Conservation (phyloP, 2,797 vertebrate species). For the Ammospiza maritima region DNA sequence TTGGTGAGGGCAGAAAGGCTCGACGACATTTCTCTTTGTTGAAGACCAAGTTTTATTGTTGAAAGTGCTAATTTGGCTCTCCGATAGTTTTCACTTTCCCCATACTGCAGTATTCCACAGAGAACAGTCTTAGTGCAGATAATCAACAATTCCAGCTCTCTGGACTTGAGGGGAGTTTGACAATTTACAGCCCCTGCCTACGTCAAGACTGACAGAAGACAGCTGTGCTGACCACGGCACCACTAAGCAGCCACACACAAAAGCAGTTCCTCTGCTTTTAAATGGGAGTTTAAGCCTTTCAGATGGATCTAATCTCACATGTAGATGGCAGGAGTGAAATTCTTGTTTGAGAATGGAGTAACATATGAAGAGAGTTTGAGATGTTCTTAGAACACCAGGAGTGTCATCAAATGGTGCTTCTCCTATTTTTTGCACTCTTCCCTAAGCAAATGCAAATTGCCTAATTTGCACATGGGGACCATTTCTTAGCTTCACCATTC, state of each 20-base stretch:
- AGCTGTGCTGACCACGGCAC: background rate
- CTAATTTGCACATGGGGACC: background rate
- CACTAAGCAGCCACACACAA: background rate
- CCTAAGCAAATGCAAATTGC: background rate
- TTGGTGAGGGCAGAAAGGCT: background rate
- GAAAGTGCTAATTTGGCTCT: slow-evolving; percentile 1
- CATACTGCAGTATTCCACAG: background rate
- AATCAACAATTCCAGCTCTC: background rate
- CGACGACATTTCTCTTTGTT: background rate
- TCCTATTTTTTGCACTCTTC: background rate
- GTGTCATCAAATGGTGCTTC: background rate
- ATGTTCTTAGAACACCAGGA: slow-evolving; percentile 12
- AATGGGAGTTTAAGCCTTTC: background rate
- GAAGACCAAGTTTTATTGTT: slow-evolving; percentile 14
- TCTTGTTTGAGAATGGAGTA: background rate
- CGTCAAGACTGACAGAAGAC: background rate
- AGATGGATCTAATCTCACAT: background rate
- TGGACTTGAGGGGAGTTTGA: background rate
- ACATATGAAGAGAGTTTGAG: background rate
- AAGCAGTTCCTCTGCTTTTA: background rate
- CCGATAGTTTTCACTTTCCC: background rate
- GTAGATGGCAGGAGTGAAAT: background rate
- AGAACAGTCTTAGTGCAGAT: background rate
- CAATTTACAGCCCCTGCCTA: background rate
- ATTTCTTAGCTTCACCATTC: background rate